Conservation (phyloP, 2,797 vertebrate species). For the Basileuterus tristriatus region DNA sequence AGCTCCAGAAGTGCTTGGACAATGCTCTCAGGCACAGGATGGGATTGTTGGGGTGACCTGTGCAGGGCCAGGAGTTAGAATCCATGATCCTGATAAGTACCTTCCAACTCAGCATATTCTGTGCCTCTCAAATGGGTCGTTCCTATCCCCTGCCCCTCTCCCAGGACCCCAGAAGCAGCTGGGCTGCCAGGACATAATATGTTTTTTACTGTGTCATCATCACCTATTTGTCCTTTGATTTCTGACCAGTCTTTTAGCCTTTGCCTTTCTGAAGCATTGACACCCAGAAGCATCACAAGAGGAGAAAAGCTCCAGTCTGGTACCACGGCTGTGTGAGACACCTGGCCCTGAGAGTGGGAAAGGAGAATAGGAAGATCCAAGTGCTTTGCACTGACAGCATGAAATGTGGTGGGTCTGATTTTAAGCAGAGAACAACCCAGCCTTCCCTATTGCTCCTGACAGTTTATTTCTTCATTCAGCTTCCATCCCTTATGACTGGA, state of each 20-base stretch:
- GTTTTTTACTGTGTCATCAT: neutral
- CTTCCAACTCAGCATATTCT: neutral
- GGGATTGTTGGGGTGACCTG: neutral
- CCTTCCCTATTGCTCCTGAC: neutral
- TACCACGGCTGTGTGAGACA: neutral
- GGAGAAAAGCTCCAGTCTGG: neutral
- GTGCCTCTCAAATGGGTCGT: too few species aligned
- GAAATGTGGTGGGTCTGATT: neutral
- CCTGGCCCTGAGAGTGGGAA: neutral
- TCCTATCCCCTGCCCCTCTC: neutral
- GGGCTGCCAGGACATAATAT: neutral
- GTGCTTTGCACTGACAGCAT: neutral
- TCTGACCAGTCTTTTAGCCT: neutral
- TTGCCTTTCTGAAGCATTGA: neutral
- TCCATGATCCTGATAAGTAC: neutral
- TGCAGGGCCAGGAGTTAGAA: neutral
- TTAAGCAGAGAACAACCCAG: neutral
- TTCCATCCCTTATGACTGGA: neutral
- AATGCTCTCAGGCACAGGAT: neutral
- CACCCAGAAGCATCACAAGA: neutral
- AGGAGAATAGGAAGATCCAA: neutral
- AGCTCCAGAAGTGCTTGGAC: neutral
- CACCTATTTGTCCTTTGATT: neutral
- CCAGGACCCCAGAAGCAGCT: neutral
- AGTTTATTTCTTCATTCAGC: neutral